phyloP scores from a whole-genome alignment of 2,113 vertebrate genomes.

The Nyctereutes procyonoides region DNA sequence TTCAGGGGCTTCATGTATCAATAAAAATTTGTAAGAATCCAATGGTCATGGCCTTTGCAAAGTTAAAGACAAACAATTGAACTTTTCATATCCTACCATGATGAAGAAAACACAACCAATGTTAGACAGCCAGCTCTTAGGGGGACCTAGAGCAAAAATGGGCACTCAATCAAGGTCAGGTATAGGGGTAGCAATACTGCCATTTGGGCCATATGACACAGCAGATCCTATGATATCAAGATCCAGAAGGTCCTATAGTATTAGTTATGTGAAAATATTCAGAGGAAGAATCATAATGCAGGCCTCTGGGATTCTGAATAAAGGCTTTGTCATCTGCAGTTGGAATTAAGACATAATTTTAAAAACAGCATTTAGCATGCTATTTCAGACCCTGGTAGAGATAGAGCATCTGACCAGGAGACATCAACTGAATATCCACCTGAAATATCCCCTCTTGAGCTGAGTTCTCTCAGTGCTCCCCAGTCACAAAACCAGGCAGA shows the following conservation, averaged over 20 bases:
- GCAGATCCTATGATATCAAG: background rate
- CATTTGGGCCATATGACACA: background rate
- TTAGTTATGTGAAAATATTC: background rate
- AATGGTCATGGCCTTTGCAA: background rate
- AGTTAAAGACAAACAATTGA: background rate
- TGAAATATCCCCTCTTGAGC: background rate
- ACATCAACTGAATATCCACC: background rate
- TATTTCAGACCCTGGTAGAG: background rate
- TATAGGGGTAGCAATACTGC: background rate
- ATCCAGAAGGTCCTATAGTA: background rate
- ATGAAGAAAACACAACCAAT: background rate
- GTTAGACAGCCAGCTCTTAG: background rate
- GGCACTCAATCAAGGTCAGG: accelerated
- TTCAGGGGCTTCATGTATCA: background rate
- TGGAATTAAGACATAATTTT: background rate
- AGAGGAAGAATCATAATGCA: background rate
- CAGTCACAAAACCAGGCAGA: background rate
- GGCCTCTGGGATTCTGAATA: background rate
- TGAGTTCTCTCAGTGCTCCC: background rate
- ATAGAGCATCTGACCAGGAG: background rate
- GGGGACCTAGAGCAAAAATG: background rate
- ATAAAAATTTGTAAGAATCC: background rate
- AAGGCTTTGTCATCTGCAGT: background rate
- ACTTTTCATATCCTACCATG: background rate
- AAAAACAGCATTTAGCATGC: background rate